A percentile compares a stretch with the other conserved stretches of the same genome.
phyloP scores from a whole-genome alignment of 2,113 vertebrate genomes.

The Engystomops pustulosus region DNA sequence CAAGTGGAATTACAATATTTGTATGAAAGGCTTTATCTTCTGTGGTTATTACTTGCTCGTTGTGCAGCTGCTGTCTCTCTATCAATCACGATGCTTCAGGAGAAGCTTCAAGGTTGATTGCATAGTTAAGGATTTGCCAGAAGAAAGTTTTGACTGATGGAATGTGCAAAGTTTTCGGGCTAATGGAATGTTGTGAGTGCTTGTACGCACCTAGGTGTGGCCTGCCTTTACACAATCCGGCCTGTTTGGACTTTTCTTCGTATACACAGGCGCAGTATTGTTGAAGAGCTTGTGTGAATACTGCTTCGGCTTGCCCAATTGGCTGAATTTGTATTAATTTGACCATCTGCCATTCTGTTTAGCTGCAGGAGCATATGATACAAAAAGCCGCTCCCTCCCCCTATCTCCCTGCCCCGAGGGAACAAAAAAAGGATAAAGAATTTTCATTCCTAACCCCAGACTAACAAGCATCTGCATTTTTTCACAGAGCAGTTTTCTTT shows the following conservation, averaged over 20 bases:
- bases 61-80: conserved; percentile 68
- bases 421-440: conserved; percentile 39
- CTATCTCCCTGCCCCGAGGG: background rate
- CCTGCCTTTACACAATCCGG: conserved; percentile 59
- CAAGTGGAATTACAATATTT: conserved; percentile 60
- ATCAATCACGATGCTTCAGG: conserved; percentile 62
- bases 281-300: conserved; percentile 49
- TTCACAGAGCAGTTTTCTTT: conserved; percentile 61
- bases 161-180: conserved; percentile 67
- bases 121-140: conserved; percentile 49
- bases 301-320: conserved; percentile 68
- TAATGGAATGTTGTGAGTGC: conserved; percentile 63
- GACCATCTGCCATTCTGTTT: conserved; percentile 81
- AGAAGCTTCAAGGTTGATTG: conserved; percentile 45
- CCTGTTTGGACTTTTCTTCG: conserved; percentile 54
- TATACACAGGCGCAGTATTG: conserved; percentile 59
- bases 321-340: conserved; percentile 78
- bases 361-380: conserved; percentile 78
- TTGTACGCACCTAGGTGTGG: conserved; percentile 44
- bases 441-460: conserved; percentile 61
- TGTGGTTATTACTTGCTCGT: conserved; percentile 61
- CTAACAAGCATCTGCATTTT: conserved; percentile 59
- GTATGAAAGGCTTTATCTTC: conserved; percentile 66
- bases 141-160: conserved; percentile 67
- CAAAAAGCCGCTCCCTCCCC: conserved; percentile 49